Evolutionary conservation across 1,140 invertebrate genomes (phyloP), one percentile per base, ranked within the genome.

Genomic region (Pygmarrhopalites habei): DNA sequence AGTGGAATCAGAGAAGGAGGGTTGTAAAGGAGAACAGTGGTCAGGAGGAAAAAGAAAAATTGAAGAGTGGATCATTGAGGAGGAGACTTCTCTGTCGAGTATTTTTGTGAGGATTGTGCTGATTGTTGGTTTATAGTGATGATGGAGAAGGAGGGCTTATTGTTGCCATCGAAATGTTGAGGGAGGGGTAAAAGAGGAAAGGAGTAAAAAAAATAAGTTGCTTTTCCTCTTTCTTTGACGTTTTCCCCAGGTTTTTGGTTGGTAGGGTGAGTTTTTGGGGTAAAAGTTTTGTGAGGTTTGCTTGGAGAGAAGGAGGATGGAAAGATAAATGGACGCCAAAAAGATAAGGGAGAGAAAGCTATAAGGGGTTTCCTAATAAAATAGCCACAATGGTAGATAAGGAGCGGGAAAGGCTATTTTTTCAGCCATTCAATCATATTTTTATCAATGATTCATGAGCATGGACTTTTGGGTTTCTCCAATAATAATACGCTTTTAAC

Each of bases 321-420:
- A 23, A 44, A 58, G 63, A 55, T 59, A 62, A 65, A 63, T 65
- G 67, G 62, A 69, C 67, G 67, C 67, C 62, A 69, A 69, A 64
- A 64, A 66, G 67, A 69, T 69, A 69, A 69, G 67, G 32, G 64
- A 41, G 55, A 25, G 46, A 64, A 64, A 44, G 51, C 60, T 64
- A 66, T 69, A 65, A 55, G 65, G 60, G 64, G 65, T 66, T 66
- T 64, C 57, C 60, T 64, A 69, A 69, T 35, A 66, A 66, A 69
- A 69, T 69, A 64, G 66, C 67, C 67, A 61, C 64, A 63, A 3
- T 21, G 29, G 41, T 5, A 47, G 61, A 69, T 60, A 62, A 61
- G 51, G 32, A 19, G 62, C 32, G 58, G 46, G 49, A 43, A 43
- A 5, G 44, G 56, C 64, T 64, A 69, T 66, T 66, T 66, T 66